These are phyloP conservation scores for Platerodrilus igneus DNA, from an alignment of 2,888 invertebrate species.

Conservation along the genomic window DNA sequence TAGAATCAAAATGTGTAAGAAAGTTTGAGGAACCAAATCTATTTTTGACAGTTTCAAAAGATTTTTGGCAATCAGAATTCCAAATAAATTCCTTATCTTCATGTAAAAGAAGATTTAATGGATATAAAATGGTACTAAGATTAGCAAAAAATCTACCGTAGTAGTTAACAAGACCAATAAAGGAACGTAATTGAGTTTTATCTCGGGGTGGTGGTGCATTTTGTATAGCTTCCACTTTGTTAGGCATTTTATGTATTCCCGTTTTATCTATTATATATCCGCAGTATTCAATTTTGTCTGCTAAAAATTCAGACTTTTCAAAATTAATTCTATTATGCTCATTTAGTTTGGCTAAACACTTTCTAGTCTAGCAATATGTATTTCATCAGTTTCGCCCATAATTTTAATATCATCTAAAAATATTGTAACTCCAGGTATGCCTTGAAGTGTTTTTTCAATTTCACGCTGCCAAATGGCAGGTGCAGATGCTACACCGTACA, in stretches of 20 bases:
- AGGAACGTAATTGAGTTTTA: slow-evolving; percentile 3
- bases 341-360: background rate
- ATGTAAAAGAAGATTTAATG: no score
- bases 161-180: slow-evolving; percentile 5
- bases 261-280: slow-evolving; percentile 2
- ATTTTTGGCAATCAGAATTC: no score
- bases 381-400: background rate
- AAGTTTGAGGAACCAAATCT: no score
- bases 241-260: slow-evolving; percentile 3
- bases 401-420: slow-evolving; percentile 1
- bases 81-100: no score
- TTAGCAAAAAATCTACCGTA: slow-evolving; percentile 4
- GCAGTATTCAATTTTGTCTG: slow-evolving; percentile 6
- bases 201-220: slow-evolving; percentile 3
- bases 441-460: no score
- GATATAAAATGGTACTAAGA: slow-evolving; percentile 2
- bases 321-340: slow-evolving; percentile 2
- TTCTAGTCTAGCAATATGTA: background rate
- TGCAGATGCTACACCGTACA: background rate
- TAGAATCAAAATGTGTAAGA: no score
- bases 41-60: no score
- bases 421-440: no score
- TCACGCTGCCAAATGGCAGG: slow-evolving; percentile 2
- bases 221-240: slow-evolving; percentile 3
- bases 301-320: background rate